phyloP scores from a whole-genome alignment of 2,797 vertebrate species.

The Nothura maculosa region DNA sequence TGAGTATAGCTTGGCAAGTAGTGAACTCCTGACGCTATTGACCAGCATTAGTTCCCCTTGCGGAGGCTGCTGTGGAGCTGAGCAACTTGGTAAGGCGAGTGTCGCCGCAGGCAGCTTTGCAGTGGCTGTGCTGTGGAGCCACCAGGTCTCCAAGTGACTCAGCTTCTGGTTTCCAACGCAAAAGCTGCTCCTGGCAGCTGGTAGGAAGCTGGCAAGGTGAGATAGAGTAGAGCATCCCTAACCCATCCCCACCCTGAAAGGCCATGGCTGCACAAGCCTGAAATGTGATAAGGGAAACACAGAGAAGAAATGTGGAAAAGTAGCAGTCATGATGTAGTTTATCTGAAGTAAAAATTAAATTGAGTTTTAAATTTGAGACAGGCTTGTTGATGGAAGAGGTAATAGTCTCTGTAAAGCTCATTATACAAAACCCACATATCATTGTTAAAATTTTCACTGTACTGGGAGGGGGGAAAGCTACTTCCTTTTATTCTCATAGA shows the following conservation, averaged over 20 bases:
- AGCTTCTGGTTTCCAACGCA: conserved; percentile 23
- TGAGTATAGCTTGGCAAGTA: neutral
- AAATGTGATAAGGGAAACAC: neutral
- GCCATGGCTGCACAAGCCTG: conserved; percentile 49
- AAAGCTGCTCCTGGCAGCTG: conserved; percentile 26
- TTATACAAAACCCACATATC: neutral
- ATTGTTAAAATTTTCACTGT: neutral
- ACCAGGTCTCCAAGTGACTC: neutral
- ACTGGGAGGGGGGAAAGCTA: neutral
- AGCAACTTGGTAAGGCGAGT: neutral
- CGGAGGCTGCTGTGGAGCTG: fast-evolving
- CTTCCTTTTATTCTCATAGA: neutral
- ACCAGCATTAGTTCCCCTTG: conserved; percentile 15
- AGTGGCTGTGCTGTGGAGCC: fast-evolving
- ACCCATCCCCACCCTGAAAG: conserved; percentile 41
- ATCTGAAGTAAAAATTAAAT: neutral
- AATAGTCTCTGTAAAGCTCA: neutral
- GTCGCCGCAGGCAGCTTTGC: neutral
- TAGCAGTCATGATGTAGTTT: neutral
- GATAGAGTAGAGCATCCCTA: conserved; percentile 44
- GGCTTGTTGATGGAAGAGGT: neutral
- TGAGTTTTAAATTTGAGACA: neutral
- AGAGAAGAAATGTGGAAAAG: neutral
- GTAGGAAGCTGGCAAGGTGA: neutral
- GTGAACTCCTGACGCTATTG: neutral